These are phyloP conservation scores for Lepilemur septentrionalis DNA, from an alignment of 2,797 vertebrate species.

Conservation along the genomic window DNA sequence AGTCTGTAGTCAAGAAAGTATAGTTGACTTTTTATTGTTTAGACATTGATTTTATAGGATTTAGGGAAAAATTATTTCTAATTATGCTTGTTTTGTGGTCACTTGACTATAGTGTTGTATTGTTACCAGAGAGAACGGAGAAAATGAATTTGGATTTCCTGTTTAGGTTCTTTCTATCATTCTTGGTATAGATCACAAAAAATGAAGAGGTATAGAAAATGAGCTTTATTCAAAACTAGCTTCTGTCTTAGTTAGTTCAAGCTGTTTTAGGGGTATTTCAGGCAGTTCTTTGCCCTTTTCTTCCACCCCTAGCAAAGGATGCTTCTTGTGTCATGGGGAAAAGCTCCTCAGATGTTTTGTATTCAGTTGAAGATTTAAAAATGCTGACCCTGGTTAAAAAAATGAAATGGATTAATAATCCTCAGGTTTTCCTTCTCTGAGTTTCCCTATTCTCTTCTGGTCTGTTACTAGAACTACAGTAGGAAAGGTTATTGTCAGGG, in stretches of 20 bases:
- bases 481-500: background rate
- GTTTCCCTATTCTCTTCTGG: background rate
- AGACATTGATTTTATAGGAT: conserved; percentile 1
- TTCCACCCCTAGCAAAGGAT: background rate
- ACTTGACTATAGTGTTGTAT: background rate
- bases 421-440: background rate
- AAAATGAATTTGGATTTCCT: conserved; percentile 19
- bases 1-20: background rate
- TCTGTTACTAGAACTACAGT: background rate
- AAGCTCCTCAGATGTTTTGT: background rate
- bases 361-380: background rate
- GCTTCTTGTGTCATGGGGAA: background rate
- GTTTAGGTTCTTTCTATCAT: background rate
- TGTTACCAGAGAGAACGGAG: conserved; percentile 7
- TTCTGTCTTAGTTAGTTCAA: background rate
- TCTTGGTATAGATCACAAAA: background rate
- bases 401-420: background rate
- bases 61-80: conserved; percentile 35
- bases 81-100: background rate
- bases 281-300: background rate
- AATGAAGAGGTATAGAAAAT: background rate
- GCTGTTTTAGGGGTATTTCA: background rate
- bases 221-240: background rate
- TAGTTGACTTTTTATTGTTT: conserved; percentile 1
- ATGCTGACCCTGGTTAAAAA: background rate